Evolutionary conservation across 2,113 vertebrate genomes (phyloP).

Genomic region (Symphodus melops): DNA sequence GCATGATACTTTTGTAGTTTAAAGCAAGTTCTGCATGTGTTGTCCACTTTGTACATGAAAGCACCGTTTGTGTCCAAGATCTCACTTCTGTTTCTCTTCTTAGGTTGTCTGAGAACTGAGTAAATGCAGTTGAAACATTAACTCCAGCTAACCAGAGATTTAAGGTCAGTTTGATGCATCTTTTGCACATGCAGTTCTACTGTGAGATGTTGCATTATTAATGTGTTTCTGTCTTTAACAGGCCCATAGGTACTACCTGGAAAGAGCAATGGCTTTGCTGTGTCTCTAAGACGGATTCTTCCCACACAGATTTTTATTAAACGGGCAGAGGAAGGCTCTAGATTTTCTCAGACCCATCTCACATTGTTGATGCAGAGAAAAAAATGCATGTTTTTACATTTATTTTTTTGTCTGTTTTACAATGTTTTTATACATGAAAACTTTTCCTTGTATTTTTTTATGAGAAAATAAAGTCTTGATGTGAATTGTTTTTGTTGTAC

Average conservation of each 20-base stretch:
- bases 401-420: constrained; percentile 3
- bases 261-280: constrained; percentile 38
- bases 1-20: constrained; percentile 74
- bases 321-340: too few species aligned
- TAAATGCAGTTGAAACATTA: constrained; percentile 32
- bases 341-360: too few species aligned
- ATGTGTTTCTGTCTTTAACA: constrained; percentile 13
- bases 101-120: constrained; percentile 60
- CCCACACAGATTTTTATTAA: not conserved
- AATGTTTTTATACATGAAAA: constrained; percentile 6
- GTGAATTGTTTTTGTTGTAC: not conserved
- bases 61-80: constrained; percentile 7
- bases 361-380: not conserved
- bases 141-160: not conserved
- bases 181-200: not conserved
- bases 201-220: too few species aligned
- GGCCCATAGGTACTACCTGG: constrained; percentile 37
- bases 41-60: constrained; percentile 29
- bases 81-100: constrained; percentile 69
- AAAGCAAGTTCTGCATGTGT: constrained; percentile 72
- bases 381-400: not conserved
- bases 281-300: constrained; percentile 19
- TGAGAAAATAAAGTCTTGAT: not conserved
- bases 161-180: constrained; percentile 50
- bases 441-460: constrained; percentile 18